These are phyloP conservation scores for Idris sp. DNA, from an alignment of 1,140 invertebrate species.

Conservation along the genomic window DNA sequence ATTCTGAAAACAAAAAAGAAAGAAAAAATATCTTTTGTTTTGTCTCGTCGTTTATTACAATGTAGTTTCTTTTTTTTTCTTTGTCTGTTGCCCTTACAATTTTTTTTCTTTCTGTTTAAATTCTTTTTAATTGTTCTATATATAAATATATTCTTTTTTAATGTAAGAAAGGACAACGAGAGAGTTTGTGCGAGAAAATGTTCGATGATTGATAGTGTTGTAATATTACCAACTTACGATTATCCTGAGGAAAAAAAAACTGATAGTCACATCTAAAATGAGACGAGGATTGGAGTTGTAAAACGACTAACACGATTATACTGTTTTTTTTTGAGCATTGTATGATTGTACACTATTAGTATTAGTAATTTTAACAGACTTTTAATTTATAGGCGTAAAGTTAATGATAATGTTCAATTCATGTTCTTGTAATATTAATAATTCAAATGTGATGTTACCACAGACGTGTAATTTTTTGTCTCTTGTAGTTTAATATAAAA, in stretches of 20 bases:
- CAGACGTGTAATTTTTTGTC: constrained; percentile 71
- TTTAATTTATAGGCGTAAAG: constrained; percentile 74
- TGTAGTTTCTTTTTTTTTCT: constrained; percentile 30
- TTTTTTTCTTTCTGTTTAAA: constrained; percentile 10
- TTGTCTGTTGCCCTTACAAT: constrained; percentile 16
- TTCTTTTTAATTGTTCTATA: constrained; percentile 14
- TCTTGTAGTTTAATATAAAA: constrained; percentile 71
- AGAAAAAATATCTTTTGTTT: constrained; percentile 26
- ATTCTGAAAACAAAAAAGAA: too few species aligned
- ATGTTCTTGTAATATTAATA: constrained; percentile 77
- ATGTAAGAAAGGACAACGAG: constrained; percentile 48
- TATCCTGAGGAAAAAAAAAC: constrained; percentile 47
- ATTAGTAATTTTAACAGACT: constrained; percentile 78
- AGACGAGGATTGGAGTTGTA: constrained; percentile 66
- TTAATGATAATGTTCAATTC: constrained; percentile 71
- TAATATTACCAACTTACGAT: constrained; percentile 24
- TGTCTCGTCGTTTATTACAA: constrained; percentile 18
- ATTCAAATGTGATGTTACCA: constrained; percentile 76
- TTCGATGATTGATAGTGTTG: constrained; percentile 25
- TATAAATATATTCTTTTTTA: constrained; percentile 45
- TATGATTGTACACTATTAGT: constrained; percentile 79
- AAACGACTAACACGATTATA: constrained; percentile 65
- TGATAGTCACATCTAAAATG: too few species aligned
- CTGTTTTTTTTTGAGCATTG: constrained; percentile 64
- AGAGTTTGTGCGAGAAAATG: constrained; percentile 34